Evolutionary conservation across 2,888 invertebrate genomes (phyloP).

Genomic region (Crepidodera aurea): DNA sequence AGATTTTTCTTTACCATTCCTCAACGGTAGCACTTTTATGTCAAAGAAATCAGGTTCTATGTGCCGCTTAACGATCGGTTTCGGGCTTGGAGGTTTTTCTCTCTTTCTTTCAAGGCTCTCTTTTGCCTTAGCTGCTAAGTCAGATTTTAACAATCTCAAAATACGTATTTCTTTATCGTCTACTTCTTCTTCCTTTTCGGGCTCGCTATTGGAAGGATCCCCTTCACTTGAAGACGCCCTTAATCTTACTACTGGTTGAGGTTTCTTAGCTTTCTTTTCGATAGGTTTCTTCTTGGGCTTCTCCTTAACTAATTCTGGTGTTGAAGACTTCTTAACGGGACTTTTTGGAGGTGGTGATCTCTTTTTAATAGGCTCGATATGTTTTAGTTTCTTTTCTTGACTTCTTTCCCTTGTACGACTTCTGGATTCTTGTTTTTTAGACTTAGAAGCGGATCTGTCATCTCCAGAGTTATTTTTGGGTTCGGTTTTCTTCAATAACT

Average conservation of each 20-base stretch:
- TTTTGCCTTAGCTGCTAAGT: conserved; percentile 76
- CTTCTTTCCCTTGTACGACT: conserved; percentile 29
- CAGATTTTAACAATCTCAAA: conserved; percentile 71
- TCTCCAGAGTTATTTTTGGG: conserved; percentile 42
- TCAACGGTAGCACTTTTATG: conserved; percentile 55
- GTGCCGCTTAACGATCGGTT: conserved; percentile 37
- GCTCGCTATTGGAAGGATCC: conserved; percentile 62
- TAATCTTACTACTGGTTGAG: conserved; percentile 65
- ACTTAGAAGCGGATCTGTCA: conserved; percentile 43
- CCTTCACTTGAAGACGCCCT: conserved; percentile 66
- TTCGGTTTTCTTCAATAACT: conserved; percentile 16
- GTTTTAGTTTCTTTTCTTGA: conserved; percentile 23
- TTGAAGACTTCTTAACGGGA: conserved; percentile 18
- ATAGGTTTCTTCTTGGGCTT: conserved; percentile 28
- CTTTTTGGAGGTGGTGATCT: conserved; percentile 11
- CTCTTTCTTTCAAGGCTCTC: conserved; percentile 70
- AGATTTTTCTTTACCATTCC: conserved; percentile 43
- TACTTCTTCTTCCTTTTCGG: conserved; percentile 65
- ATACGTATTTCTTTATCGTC: conserved; percentile 73
- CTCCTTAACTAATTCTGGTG: conserved; percentile 36
- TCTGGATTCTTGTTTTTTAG: conserved; percentile 7
- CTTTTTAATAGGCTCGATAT: conserved; percentile 27
- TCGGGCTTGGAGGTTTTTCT: conserved; percentile 43
- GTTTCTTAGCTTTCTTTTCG: conserved; percentile 52
- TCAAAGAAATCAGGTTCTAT: conserved; percentile 57